Evolutionary conservation across 2,888 invertebrate species (phyloP), one percentile per base, ranked within the genome.

Genomic region (Alsophila aescularia): DNA sequence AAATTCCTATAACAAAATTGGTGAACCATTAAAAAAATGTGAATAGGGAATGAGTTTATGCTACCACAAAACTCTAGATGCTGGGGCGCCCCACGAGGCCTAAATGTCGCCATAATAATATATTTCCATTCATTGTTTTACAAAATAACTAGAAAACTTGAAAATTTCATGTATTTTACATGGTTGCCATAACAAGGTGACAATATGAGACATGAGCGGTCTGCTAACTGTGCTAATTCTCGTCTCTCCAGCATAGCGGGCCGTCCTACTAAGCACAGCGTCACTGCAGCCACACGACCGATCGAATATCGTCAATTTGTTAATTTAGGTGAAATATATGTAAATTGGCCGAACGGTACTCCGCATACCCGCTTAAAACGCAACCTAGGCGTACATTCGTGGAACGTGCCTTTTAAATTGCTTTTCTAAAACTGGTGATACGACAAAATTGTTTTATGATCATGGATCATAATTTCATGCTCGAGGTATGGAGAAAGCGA

Each of bases 301-400:
- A 56, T 56, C 50, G 53, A 55, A 58, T 37, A 58, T 60, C 55
- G 54, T 58, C 47, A 52, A 60, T 56, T 51, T 47, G 56, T 60
- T 62, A 59, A 61, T 61, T 59, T 64, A 64, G 39, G 52, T 47
- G 40, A 60, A 62, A 60, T 57, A 62, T 58, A 61, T 64, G 60
- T 58, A 60, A 56, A 62, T 58, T 42, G 41, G n/a, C 15, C 15
- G 40, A 60, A 64, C 64, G 60, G 64, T 62, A 56, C 47, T 53
- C 47, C 31, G 58, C 44, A 60, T 53, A 63, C 45, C 50, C 31
- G 40, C 45, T 39, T 42, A 12, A 27, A 42, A 36, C 31, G 31
- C 39, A 32, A 45, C 12, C 16, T 27, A 29, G 15, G 44, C 43
- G 37, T 27, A 29, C 16, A 13, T n/a, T 14, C 21, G 12, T 13